phyloP scores from a whole-genome alignment of 2,888 invertebrate genomes.

The Hydroisotoma schaefferi region DNA sequence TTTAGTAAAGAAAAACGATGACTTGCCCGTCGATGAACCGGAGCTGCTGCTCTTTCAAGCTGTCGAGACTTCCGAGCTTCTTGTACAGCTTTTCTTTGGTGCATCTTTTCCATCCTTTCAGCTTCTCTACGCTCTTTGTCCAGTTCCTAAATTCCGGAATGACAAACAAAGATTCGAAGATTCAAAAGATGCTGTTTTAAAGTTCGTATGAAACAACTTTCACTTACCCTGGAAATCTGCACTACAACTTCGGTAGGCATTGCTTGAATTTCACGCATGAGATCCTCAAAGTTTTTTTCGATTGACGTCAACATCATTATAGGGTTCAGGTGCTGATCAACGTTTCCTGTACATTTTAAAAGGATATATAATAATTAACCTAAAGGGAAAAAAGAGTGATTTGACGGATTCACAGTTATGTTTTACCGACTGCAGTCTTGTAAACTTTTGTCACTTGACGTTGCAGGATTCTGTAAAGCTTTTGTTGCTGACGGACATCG shows the following conservation, averaged over 20 bases:
- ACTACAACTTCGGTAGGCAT: constrained; percentile 45
- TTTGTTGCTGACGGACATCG: constrained; percentile 46
- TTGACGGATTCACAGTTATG: not conserved
- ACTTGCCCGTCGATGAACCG: constrained; percentile 40
- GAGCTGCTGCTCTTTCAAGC: constrained; percentile 42
- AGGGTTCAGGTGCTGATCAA: constrained; percentile 44
- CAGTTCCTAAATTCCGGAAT: constrained; percentile 39
- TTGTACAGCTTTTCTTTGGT: constrained; percentile 32
- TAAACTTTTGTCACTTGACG: constrained; percentile 45
- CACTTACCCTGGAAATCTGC: constrained; percentile 45
- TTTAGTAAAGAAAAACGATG: not conserved
- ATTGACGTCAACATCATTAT: constrained; percentile 46
- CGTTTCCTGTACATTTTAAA: constrained; percentile 23
- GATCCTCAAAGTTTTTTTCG: constrained; percentile 48
- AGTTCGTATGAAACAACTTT: not conserved
- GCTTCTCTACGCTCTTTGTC: constrained; percentile 46
- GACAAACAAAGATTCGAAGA: not conserved
- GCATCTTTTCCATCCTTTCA: constrained; percentile 40
- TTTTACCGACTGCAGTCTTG: constrained; percentile 38
- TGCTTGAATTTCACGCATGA: constrained; percentile 44
- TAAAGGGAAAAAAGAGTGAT: not conserved
- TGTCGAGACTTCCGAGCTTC: constrained; percentile 33
- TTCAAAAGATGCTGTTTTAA: too few relatives aligned
- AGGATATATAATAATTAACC: not conserved
- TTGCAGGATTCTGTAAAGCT: constrained; percentile 41